phyloP scores from a whole-genome alignment of 2,888 invertebrate species.

The Lepeophtheirus nordmannii region DNA sequence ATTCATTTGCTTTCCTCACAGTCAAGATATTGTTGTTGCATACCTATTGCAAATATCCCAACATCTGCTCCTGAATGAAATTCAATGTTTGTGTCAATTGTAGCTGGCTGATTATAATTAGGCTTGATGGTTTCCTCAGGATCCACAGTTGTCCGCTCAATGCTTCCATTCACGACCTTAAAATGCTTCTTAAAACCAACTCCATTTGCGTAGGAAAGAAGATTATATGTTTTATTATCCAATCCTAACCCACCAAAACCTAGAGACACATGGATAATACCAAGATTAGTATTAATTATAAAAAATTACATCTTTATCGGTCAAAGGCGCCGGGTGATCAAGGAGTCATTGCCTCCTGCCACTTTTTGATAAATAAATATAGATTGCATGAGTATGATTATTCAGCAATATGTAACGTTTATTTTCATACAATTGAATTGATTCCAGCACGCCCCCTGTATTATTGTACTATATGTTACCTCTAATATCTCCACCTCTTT shows the following conservation, averaged over 20 bases:
- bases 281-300: no score
- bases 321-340: no score
- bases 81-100: constrained; percentile 28
- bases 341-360: no score
- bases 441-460: no score
- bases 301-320: no score
- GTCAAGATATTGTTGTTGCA: neutral
- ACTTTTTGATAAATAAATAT: no score
- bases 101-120: neutral
- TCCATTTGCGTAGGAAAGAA: constrained; percentile 5
- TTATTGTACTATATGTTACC: no score
- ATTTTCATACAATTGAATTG: no score
- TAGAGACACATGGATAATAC: no score
- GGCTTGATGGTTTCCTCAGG: neutral
- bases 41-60: constrained; percentile 28
- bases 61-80: constrained; percentile 36
- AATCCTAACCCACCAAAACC: neutral
- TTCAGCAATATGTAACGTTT: no score
- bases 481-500: constrained; percentile 7
- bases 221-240: neutral
- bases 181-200: neutral
- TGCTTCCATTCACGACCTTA: neutral
- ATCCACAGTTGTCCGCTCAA: neutral
- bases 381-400: no score
- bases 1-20: neutral